Base-by-base conservation (phyloP, 2,888 invertebrate species). In the Erebia epiphron region DNA sequence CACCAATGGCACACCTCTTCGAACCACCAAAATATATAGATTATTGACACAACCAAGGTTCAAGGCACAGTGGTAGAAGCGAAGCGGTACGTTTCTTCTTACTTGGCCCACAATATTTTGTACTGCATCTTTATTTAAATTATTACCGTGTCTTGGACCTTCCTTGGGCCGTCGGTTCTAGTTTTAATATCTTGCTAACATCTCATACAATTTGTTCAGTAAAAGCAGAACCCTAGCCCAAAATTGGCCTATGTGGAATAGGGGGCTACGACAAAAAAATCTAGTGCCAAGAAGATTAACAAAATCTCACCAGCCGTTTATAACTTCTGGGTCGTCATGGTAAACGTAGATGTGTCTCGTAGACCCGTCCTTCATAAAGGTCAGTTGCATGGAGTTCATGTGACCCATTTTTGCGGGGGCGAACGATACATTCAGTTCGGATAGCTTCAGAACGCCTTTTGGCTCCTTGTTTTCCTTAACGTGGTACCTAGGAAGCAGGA, bases 311-410 rank as follows among this genome's bases (percentile, higher is more conserved):
- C 98, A 98, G 86, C 97, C 97, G 56, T 96, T 96, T 73, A 98
- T 97, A 64, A 96, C 95, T 92, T 98, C 97, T 1, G 97, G 95
- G 78, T 97, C 97, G 77, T 98, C 97, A 77, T 98, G 97, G 84
- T 97, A 97, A 0, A 98, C 96, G 85, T 96, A 98, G 78, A 98
- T 96, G 82, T 98, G 98, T 75, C 98, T 90, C 1, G 98, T 98
- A 3, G 96, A 95, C 0, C 97, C 97, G 74, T 97, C 97, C 83
- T 97, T 97, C 86, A 97, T 94, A 82, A 96, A 98, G 0, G 97
- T 97, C 54, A 98, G 89, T 91, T 98, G 98, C 87, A 98, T 94
- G 11, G 97, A 97, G 85, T 97, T 97, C 82, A 95, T 95, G 85
- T 96, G 95, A 16, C 95, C 96, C 67, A 97, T 96, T 92, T 98